These are phyloP conservation scores for Oriolus oriolus DNA, from an alignment of 2,113 vertebrate genomes.

Conservation along the genomic window DNA sequence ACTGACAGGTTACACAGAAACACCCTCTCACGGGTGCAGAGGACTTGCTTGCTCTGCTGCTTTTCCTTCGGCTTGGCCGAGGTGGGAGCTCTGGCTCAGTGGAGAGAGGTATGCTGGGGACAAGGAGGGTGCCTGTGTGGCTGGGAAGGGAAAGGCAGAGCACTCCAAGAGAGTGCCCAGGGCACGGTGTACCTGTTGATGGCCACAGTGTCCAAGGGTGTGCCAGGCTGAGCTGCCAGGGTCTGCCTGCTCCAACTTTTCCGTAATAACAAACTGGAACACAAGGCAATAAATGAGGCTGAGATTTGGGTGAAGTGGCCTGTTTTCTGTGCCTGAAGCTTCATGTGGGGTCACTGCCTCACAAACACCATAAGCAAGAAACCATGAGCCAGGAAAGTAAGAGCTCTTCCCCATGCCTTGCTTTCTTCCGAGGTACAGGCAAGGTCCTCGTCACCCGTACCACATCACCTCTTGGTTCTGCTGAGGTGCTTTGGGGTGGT, in stretches of 20 bases:
- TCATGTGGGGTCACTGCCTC: not conserved
- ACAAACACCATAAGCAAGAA: not conserved
- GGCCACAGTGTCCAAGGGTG: not conserved
- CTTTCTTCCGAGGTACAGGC: not conserved
- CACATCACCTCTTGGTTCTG: not conserved
- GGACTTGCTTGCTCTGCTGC: not conserved
- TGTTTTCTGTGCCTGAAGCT: not conserved
- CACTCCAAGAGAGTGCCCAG: accelerated
- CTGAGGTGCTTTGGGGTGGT: not conserved
- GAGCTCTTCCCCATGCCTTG: not conserved
- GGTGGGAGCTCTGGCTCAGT: not conserved
- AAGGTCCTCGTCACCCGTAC: not conserved
- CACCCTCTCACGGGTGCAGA: not conserved
- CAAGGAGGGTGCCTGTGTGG: not conserved
- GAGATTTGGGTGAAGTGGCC: not conserved
- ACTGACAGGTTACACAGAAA: not conserved
- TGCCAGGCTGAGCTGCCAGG: not conserved
- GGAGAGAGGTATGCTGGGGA: not conserved
- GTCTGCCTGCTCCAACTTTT: not conserved
- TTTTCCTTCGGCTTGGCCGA: not conserved
- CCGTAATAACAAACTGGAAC: not conserved
- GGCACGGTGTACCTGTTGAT: accelerated
- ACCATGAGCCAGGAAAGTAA: not conserved
- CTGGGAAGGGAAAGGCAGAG: not conserved
- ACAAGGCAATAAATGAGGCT: not conserved